Percentiles rank a stretch among this genome's conserved stretches.
Evolutionary conservation across 2,888 invertebrate species (phyloP).

Genomic region (Drosophila hamatofila): DNA sequence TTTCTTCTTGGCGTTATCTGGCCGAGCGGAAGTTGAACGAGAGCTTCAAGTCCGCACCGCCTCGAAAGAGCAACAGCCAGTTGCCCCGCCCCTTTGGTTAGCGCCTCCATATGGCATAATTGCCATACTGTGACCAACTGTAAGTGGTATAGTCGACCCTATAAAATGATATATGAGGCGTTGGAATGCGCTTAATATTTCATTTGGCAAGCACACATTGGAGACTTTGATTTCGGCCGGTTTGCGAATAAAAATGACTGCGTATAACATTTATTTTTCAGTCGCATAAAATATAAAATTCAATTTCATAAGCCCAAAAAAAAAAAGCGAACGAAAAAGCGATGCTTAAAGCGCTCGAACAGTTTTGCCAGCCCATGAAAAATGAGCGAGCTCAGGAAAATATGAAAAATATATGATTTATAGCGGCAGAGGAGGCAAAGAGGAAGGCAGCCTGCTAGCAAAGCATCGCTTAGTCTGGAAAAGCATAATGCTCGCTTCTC

Average conservation of each 20-base stretch:
- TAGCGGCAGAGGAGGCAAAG: constrained; percentile 11
- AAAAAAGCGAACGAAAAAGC: constrained; percentile 27
- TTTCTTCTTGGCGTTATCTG: constrained; percentile 56
- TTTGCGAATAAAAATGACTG: constrained; percentile 47
- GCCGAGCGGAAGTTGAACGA: constrained; percentile 53
- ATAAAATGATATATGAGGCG: constrained; percentile 35
- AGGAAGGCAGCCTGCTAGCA: not conserved
- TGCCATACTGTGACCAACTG: constrained; percentile 42
- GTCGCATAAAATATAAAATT: constrained; percentile 61
- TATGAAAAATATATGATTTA: constrained; percentile 68
- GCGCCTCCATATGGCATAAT: constrained; percentile 57
- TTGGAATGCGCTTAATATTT: constrained; percentile 58
- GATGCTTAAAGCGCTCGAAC: constrained; percentile 62
- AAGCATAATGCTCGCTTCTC: constrained; percentile 43
- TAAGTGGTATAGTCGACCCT: constrained; percentile 19
- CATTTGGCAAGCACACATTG: constrained; percentile 63
- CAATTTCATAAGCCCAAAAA: constrained; percentile 55
- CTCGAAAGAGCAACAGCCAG: constrained; percentile 49
- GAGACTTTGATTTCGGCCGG: constrained; percentile 61
- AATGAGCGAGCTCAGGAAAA: constrained; percentile 44
- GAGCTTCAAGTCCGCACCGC: constrained; percentile 19
- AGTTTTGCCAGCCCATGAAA: constrained; percentile 61
- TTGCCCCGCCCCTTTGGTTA: not conserved
- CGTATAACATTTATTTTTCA: constrained; percentile 59
- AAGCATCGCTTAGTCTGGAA: constrained; percentile 27